Base-by-base conservation (phyloP, 2,888 invertebrate genomes). In the Idaea dimidiata region DNA sequence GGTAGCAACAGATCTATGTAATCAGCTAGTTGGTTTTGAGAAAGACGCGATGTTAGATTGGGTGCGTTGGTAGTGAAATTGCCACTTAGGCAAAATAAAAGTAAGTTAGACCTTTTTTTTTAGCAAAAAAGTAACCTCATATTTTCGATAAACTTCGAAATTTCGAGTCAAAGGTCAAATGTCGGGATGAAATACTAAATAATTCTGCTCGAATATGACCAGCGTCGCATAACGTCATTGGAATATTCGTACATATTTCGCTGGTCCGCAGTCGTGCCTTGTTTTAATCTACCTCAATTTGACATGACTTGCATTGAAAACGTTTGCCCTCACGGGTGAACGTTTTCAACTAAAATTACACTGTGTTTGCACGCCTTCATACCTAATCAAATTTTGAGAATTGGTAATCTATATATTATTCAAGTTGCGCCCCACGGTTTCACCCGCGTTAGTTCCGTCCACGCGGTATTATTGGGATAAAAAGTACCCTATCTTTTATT, bases 191-290 rank as follows among this genome's bases (percentile, higher is more conserved):
- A 56, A 56, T 17, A 17, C 56, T 17, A 17, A 18, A 56, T 5
- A 56, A 56, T 18, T 56, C 14, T 56, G 18, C 10, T 56, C 6
- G 18, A 56, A 56, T 56, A 56, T 56, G 18, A 56, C 18, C 56
- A 43, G 24, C 5, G 24, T 24, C 24, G 24, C 24, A 24, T 24
- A 24, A 24, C 24, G 24, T 24, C 24, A 43, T 10, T 10, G 10
- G 43, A 43, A 43, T 43, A 32, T 32, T 7, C 32, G 7, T 32
- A 33, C 14, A 10, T 33, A 33, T 33, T 43, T 43, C 8, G 43
- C 43, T 14, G 43, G 2, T 43, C 43, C 43, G 43, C 14, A 14
- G 43, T 43, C 43, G 43, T 43, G 8, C 7, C 14, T 43, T 43
- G 14, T 43, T 43, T 14, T 24, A 24, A 24, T 24, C 24, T 24